Conservation (phyloP, 1,140 invertebrate species). For the Drosophila punjabiensis region DNA sequence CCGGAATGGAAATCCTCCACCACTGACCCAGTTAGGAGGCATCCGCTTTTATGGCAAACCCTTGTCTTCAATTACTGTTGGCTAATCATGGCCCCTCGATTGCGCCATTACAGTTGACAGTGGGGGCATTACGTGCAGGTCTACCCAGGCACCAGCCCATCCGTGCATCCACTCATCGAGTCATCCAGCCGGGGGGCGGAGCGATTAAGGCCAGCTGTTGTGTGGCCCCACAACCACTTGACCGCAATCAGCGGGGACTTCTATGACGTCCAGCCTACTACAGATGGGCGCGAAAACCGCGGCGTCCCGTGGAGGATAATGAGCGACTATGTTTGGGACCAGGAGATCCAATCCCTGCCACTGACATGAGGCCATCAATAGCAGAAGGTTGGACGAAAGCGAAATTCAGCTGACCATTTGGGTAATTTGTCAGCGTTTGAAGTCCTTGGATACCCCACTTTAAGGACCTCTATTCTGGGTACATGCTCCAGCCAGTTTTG, state of each 20-base stretch:
- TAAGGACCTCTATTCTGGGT: not conserved
- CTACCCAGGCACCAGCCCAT: slow-evolving; percentile 1
- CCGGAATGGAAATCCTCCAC: not conserved
- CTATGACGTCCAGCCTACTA: slow-evolving; percentile 1
- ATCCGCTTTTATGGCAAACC: slow-evolving; percentile 32
- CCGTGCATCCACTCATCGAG: not conserved
- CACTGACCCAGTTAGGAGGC: slow-evolving; percentile 47
- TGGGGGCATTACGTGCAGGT: slow-evolving; percentile 42
- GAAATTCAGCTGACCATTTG: slow-evolving; percentile 3
- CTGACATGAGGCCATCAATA: slow-evolving; percentile 71
- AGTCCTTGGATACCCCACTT: not conserved
- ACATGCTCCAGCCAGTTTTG: slow-evolving; percentile 9
- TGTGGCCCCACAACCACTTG: slow-evolving; percentile 30
- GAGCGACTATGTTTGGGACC: slow-evolving; percentile 26
- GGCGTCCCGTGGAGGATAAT: slow-evolving; percentile 16
- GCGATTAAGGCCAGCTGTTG: slow-evolving; percentile 38
- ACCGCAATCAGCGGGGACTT: slow-evolving; percentile 35
- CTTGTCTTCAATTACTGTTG: slow-evolving; percentile 59
- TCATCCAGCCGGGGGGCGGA: not conserved
- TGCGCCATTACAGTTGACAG: slow-evolving; percentile 47
- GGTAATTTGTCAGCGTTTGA: slow-evolving; percentile 44
- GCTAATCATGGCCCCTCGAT: slow-evolving; percentile 49
- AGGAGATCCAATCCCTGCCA: slow-evolving; percentile 36
- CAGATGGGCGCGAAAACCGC: slow-evolving; percentile 18
- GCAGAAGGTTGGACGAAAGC: slow-evolving; percentile 14